These are phyloP conservation scores for Lycodopsis pacificus DNA, from an alignment of 2,797 vertebrate genomes.

Conservation along the genomic window DNA sequence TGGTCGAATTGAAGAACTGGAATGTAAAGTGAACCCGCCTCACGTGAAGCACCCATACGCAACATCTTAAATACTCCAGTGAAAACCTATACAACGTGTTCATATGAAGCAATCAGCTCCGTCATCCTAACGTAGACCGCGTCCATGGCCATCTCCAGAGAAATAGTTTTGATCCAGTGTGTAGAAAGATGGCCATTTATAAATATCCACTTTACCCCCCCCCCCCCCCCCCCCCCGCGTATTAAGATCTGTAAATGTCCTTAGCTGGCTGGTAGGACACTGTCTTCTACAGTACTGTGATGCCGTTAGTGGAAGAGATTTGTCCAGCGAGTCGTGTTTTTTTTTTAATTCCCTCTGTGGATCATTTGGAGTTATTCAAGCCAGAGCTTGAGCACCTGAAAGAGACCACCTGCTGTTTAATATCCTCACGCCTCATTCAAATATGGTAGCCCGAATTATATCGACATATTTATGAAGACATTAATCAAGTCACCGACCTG, in stretches of 20 bases:
- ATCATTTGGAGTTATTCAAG: conserved; percentile 55
- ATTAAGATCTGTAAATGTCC: conserved; percentile 37
- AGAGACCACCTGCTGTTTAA: conserved; percentile 61
- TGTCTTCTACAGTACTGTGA: conserved; percentile 63
- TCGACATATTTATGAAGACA: neutral
- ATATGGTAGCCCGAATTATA: conserved; percentile 2
- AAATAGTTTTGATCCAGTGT: conserved; percentile 80
- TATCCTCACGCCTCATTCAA: conserved; percentile 14
- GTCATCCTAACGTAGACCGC: conserved; percentile 80
- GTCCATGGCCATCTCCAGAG: conserved; percentile 65
- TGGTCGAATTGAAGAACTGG: conserved; percentile 38
- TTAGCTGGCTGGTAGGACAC: conserved; percentile 47
- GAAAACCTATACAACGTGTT: conserved; percentile 69
- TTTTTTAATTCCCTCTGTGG: conserved; percentile 49
- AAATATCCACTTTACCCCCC: conserved; percentile 61
- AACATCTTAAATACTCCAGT: conserved; percentile 80
- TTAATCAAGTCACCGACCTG: neutral
- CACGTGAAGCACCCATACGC: conserved; percentile 75
- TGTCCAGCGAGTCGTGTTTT: conserved; percentile 40
- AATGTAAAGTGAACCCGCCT: conserved; percentile 54
- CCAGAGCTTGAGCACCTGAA: conserved; percentile 59
- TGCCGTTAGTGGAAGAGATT: conserved; percentile 49
- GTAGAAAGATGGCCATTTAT: conserved; percentile 76
- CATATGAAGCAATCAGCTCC: conserved; percentile 48
- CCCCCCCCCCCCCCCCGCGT: neutral